A percentile compares a stretch with the other conserved stretches of the same genome.
These are phyloP conservation scores for Oligia latruncula DNA, from an alignment of 2,888 invertebrate species.

Conservation along the genomic window DNA sequence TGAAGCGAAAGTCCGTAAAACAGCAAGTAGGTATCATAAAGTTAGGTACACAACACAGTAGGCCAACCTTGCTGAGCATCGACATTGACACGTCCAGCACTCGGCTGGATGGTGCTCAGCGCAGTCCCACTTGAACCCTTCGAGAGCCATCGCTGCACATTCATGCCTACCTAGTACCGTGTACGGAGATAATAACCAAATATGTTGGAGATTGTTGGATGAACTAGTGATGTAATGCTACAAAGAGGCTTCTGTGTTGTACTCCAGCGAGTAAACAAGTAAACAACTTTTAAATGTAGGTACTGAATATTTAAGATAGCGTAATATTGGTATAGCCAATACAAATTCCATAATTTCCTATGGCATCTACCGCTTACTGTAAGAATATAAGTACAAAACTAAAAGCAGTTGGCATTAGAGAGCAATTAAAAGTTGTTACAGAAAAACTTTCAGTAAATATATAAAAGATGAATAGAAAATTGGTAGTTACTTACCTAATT, in stretches of 20 bases:
- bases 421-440: background rate
- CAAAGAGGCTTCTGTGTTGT: background rate
- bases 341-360: background rate
- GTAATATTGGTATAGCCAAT: background rate
- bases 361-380: background rate
- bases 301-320: background rate
- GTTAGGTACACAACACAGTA: conserved; percentile 3
- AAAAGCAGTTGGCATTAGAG: background rate
- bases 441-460: background rate
- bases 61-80: conserved; percentile 69
- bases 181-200: conserved; percentile 43
- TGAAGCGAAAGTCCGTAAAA: background rate
- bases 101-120: conserved; percentile 77
- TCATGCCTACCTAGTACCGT: conserved; percentile 65
- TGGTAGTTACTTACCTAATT: background rate
- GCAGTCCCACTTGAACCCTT: conserved; percentile 76
- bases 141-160: conserved; percentile 80
- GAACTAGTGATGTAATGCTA: background rate
- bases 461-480: background rate
- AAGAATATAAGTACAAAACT: background rate
- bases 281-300: background rate
- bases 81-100: conserved; percentile 83
- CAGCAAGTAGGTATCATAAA: background rate
- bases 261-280: background rate
- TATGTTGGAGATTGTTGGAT: conserved; percentile 8